Conservation (phyloP, 1,140 invertebrate genomes). For the Cataglyphis hispanica region DNA sequence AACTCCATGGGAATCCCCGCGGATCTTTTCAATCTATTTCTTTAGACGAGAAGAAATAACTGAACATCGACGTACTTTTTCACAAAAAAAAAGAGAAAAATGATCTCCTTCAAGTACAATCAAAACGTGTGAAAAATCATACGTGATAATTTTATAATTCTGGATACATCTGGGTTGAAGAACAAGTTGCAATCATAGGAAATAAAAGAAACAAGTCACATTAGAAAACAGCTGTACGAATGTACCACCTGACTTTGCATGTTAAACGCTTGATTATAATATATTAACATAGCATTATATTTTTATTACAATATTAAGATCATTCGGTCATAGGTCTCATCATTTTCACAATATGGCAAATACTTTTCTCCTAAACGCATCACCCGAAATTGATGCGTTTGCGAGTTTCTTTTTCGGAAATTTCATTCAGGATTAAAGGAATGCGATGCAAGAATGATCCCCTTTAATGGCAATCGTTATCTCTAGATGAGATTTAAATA, state of each 20-base stretch:
- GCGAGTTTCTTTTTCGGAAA: neutral
- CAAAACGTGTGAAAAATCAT: neutral
- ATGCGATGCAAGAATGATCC: neutral
- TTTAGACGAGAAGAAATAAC: neutral
- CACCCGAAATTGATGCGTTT: too few species aligned
- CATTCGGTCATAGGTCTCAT: neutral
- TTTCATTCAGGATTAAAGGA: neutral
- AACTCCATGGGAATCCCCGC: conserved; percentile 1
- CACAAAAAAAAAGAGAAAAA: neutral
- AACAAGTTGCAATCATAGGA: neutral
- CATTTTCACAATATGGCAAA: too few species aligned
- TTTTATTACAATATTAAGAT: neutral
- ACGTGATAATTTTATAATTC: neutral
- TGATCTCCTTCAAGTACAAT: neutral
- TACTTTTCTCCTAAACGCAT: neutral
- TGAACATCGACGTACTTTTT: neutral
- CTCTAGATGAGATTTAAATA: conserved; percentile 9
- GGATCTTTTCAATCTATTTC: neutral
- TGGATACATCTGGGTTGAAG: neutral
- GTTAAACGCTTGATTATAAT: neutral
- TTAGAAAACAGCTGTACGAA: neutral
- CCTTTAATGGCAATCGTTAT: neutral
- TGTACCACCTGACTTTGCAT: neutral
- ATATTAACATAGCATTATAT: neutral
- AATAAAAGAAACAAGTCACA: neutral